Conservation (phyloP, 2,113 vertebrate species). For the Zapornia atra region DNA sequence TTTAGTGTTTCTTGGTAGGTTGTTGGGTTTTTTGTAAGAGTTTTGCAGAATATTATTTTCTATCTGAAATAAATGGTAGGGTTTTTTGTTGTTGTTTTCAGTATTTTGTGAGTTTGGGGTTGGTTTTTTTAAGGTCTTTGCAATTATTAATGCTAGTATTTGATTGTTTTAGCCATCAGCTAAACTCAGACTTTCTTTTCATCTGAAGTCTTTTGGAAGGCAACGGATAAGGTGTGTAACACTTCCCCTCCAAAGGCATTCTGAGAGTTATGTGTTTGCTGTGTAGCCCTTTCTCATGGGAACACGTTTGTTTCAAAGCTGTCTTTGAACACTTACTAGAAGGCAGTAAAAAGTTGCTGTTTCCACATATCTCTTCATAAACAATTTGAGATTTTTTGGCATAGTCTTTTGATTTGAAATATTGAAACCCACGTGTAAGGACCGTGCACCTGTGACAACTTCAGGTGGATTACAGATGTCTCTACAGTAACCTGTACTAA, state of each 20-base stretch:
- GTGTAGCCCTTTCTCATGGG: not conserved
- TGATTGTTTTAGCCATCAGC: not conserved
- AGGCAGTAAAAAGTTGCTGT: not conserved
- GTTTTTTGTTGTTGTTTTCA: not conserved
- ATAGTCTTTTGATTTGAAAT: not conserved
- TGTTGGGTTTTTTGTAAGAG: not conserved
- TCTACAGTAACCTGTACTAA: not conserved
- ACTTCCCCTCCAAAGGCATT: not conserved
- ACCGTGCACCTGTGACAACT: not conserved
- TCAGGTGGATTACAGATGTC: not conserved
- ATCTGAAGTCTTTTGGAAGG: not conserved
- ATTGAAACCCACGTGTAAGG: not conserved
- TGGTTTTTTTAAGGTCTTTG: not conserved
- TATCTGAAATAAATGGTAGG: not conserved
- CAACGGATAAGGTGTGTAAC: not conserved
- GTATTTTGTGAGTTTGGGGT: not conserved
- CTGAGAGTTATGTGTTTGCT: not conserved
- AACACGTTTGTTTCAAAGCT: not conserved
- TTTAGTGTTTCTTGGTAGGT: not conserved
- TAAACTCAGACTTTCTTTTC: not conserved
- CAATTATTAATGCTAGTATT: not conserved
- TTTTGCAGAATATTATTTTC: not conserved
- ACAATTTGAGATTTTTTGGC: not conserved
- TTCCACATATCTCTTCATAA: not conserved
- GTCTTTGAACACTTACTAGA: not conserved